phyloP scores from a whole-genome alignment of 2,797 vertebrate genomes.

The Nannoperca australis region DNA sequence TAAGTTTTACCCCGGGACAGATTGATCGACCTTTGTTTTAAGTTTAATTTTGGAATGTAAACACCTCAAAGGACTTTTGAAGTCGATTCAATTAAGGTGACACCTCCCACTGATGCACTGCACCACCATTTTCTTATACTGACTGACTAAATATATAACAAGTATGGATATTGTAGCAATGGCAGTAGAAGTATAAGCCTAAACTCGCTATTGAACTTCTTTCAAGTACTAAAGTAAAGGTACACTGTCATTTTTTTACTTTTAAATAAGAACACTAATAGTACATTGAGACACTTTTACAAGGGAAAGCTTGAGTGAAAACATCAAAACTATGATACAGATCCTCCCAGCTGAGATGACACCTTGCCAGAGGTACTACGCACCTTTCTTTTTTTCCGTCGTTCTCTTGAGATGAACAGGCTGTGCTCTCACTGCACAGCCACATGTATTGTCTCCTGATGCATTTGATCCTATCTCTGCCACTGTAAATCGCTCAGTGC shows the following conservation, averaged over 20 bases:
- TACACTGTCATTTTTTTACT: not conserved
- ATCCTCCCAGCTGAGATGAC: constrained; percentile 60
- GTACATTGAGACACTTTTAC: constrained; percentile 11
- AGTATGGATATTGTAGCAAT: not conserved
- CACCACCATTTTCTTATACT: not conserved
- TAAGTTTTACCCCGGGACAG: constrained; percentile 16
- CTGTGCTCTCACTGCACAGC: constrained; percentile 49
- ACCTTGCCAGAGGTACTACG: constrained; percentile 56
- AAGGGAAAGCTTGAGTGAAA: constrained; percentile 25
- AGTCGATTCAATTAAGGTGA: constrained; percentile 21
- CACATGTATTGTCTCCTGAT: constrained; percentile 60
- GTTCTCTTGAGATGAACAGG: constrained; percentile 44
- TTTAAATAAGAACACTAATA: constrained; percentile 14
- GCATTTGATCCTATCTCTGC: constrained; percentile 66
- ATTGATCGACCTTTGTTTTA: constrained; percentile 14
- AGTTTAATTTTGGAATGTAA: constrained; percentile 20
- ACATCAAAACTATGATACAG: constrained; percentile 45
- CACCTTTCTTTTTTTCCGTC: constrained; percentile 31
- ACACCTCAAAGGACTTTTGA: constrained; percentile 4
- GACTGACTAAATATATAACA: not conserved
- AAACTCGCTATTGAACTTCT: not conserved
- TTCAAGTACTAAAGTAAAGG: not conserved
- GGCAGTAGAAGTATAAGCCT: not conserved
- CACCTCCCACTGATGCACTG: not conserved
- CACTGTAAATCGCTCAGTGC: constrained; percentile 49